Evolutionary conservation across 2,888 invertebrate species (phyloP), one percentile per base, ranked within the genome.

Genomic region (Piscicola geometra): DNA sequence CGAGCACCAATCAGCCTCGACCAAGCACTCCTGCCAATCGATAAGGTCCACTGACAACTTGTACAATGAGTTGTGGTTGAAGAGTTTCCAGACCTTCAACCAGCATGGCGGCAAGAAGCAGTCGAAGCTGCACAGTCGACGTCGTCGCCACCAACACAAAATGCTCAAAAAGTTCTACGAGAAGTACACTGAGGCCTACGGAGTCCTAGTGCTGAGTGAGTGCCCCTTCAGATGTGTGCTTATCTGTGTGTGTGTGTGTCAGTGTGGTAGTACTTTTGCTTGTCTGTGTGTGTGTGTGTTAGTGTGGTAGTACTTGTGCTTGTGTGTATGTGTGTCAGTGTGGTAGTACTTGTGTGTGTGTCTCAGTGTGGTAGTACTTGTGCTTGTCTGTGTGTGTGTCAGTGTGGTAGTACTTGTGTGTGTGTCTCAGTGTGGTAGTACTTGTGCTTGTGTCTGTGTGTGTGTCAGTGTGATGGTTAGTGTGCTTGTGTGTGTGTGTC

Each of bases 131-230:
- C 41, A 41, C 41, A 41, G 41, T 15, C 41, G 41, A 9, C 41
- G 41, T 41, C 41, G 41, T 56, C n/a, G 60, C 5, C 21, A 56
- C 21, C 60, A 56, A 18, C 60, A 25, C 3, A 56, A 56, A 56
- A 5, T 25, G n/a, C 60, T 56, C 25, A 67, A 56, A 21, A 64
- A 68, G 56, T 79, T 77, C 75, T 80, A 80, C 74, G 68, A 73
- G 56, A 80, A 80, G 66, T 80, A 79, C 76, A 80, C 79, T 12
- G 78, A 80, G 71, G 78, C 78, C 3, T 80, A 80, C 67, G 78
- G 79, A 21, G 78, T 80, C 21, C 80, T 79, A 21, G 78, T 80
- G 1, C 30, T 80, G 18, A 79, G 80, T 79, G 56, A 73, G 79
- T 75, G 25, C 35, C 12, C 12, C 5, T 32, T 18, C 3, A n/a